Conservation (phyloP, 2,888 invertebrate genomes). For the Pemphredon lugubris region DNA sequence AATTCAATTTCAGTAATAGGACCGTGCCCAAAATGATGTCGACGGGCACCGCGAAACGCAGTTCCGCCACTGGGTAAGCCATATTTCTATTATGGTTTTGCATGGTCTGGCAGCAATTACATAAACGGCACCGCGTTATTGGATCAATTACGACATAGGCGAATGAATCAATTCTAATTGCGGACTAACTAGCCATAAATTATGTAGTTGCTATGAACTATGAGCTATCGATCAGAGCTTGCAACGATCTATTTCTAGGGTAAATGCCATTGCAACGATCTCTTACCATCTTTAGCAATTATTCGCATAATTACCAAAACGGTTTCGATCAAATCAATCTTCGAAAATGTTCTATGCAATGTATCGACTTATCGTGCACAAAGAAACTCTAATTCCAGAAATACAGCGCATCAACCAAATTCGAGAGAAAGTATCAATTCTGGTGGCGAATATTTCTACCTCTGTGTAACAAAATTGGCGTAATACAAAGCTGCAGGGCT, state of each 20-base stretch:
- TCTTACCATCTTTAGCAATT: too few relatives aligned
- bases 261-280: too few relatives aligned
- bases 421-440: background rate
- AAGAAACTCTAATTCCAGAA: background rate
- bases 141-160: conserved; percentile 31
- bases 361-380: background rate
- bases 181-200: conserved; percentile 39
- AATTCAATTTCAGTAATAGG: too few relatives aligned
- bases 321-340: too few relatives aligned
- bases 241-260: conserved; percentile 3
- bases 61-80: too few relatives aligned
- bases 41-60: too few relatives aligned
- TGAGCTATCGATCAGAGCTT: conserved; percentile 36
- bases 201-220: conserved; percentile 28
- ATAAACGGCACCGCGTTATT: conserved; percentile 5
- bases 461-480: background rate
- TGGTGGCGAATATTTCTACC: background rate
- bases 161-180: conserved; percentile 50
- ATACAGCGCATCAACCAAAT: conserved; percentile 13
- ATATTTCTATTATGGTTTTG: background rate
- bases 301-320: too few relatives aligned
- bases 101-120: background rate
- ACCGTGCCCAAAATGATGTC: too few relatives aligned
- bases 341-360: too few relatives aligned
- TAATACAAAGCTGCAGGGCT: background rate